Base-by-base conservation (phyloP, 2,888 invertebrate species). In the Entomobrya multifasciata region DNA sequence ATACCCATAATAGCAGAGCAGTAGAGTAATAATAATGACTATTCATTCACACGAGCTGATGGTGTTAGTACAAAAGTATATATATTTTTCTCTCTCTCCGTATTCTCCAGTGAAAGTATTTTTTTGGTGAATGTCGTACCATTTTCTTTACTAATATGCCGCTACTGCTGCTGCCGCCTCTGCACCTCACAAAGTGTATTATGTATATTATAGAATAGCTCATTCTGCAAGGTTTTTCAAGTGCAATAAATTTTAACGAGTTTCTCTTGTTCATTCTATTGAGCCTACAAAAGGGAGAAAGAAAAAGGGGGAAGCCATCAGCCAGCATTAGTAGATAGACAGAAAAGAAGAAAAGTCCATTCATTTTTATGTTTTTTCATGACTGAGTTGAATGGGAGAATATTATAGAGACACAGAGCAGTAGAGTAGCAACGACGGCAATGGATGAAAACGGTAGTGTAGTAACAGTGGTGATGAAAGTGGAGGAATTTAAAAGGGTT, bases 201-300 rank as follows among this genome's bases (percentile, higher is more conserved):
- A n/a, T n/a, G n/a, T 57, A 20, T n/a, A 10, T 11, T 10, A 49
- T 10, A 10, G 22, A 57, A 30, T 65, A 36, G 36, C 22, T 22
- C 47, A 47, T 27, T 44, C 47, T 72, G 41, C 17, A 47, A 36
- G 49, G 52, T 57, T 72, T 81, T 72, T 70, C 55, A 36, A 83
- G 83, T 62, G 83, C 65, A 83, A 74, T 83, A 83, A 83, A 74
- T 83, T 76, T 82, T 85, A 85, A 85, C 85, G 78, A 78, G 85
- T 72, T 85, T 85, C 57, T 72, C 85, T 79, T 78, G 84, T 72
- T 72, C 55, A 22, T 65, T 79, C 41, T 57, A 44, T 81, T 72
- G 15, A 72, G 49, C 22, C 44, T 72, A 36, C 10, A 36, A 17
- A 44, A 13, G 20, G 20, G 36, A 13, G 62, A 25, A 17, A 49